Evolutionary conservation across 1,140 invertebrate species (phyloP), one percentile per base, ranked within the genome.

Genomic region (Drosophila carrolli): DNA sequence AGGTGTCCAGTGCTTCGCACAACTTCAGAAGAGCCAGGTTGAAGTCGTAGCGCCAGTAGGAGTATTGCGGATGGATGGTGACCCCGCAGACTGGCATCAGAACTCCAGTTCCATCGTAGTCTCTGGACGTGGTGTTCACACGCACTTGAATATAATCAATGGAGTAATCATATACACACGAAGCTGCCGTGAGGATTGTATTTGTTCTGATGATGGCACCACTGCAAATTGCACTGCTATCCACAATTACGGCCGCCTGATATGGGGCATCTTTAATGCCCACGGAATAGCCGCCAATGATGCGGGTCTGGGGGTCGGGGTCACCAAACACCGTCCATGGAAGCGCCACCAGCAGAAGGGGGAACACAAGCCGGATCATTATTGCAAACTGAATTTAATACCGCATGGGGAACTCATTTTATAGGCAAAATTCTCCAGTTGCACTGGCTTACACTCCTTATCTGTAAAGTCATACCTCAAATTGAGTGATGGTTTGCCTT

Each of bases 1-100:
- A 40, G 8, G 32, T 7, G 0, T 10, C 5, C 1, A 71, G 23
- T 1, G n/a, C 16, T 0, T 70, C 19, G 7, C 67, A 71, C 7
- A 71, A 44, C 5, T 57, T 14, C 9, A 71, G 46, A 35, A 70
- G n/a, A 0, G 67, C 51, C 37, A 71, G 19, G 9, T 71, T 57
- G 14, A 57, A 70, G 44, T 71, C 67, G 46, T 48, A 57, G 5
- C 65, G 51, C 29, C 9, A 19, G 23, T 1, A 9, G 2, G n/a
- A 5, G 44, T 71, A 71, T 5, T 41, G 4, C 11, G 37, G 51
- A 23, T 71, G 67, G 11, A 0, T 37, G 11, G 9, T 35, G 1
- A 58, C 38, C 1, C 5, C 13, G 44, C 67, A 71, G 19, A 71
- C 51, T 2, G 1, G 13, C 4, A 11, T 6, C 4, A 51, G n/a